Conservation (phyloP, 1,140 invertebrate species). For the Zaprionus inermis region DNA sequence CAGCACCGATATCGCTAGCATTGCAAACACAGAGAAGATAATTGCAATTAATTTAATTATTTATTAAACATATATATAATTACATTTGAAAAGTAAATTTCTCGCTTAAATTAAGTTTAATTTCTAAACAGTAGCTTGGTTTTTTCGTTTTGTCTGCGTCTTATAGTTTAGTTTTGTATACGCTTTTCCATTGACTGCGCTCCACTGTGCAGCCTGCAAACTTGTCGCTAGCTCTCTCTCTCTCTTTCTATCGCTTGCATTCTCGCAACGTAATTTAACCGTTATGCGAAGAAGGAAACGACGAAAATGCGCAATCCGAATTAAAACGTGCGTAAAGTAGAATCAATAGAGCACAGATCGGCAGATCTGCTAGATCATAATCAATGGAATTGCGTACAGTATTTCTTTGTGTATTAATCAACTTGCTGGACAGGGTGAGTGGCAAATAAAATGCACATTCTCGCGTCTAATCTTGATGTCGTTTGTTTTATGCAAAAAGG, state of each 20-base stretch:
- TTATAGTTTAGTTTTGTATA: no score
- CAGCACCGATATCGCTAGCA: not conserved
- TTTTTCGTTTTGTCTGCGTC: no score
- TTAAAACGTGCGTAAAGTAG: not conserved
- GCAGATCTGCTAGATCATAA: not conserved
- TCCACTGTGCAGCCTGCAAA: not conserved
- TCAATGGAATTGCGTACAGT: slow-evolving; percentile 27
- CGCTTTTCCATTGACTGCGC: no score
- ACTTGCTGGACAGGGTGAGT: slow-evolving; percentile 17
- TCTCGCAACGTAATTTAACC: not conserved
- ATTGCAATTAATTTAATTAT: no score
- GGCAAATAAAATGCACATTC: not conserved
- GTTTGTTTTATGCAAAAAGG: not conserved
- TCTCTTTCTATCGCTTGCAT: no score
- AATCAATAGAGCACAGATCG: not conserved
- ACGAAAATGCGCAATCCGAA: not conserved
- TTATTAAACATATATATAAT: no score
- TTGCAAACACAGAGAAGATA: no score
- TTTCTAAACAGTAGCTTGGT: no score
- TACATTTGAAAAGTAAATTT: no score
- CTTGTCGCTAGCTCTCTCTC: not conserved
- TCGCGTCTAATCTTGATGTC: not conserved
- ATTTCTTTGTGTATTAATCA: slow-evolving; percentile 24
- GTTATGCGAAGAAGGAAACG: not conserved
- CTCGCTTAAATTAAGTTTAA: no score